Evolutionary conservation across 2,888 invertebrate species (phyloP).

Genomic region (Netelia melanura): DNA sequence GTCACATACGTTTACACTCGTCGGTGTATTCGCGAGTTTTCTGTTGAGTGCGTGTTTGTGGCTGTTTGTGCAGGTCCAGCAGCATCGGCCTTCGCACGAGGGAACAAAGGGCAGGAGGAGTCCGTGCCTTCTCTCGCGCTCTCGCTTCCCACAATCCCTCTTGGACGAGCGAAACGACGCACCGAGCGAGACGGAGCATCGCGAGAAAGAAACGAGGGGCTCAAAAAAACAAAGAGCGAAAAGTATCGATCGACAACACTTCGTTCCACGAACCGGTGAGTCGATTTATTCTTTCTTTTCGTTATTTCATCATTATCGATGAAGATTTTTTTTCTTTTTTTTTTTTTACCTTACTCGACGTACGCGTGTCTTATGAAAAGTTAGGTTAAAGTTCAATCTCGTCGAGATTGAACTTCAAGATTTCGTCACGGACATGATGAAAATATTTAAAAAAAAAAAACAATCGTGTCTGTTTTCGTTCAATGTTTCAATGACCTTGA

Average conservation of each 20-base stretch:
- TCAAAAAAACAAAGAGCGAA: slow-evolving; percentile 61
- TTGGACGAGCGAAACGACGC: slow-evolving; percentile 43
- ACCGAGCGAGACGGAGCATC: slow-evolving; percentile 49
- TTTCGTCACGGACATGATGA: too few species aligned
- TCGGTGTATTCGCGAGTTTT: slow-evolving; percentile 59
- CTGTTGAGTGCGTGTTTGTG: slow-evolving; percentile 59
- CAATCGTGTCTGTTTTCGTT: too few species aligned
- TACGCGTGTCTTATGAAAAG: too few species aligned
- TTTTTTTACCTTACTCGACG: too few species aligned
- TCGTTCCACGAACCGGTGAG: slow-evolving; percentile 74
- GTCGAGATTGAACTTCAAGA: too few species aligned
- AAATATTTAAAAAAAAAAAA: too few species aligned
- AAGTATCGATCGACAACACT: slow-evolving; percentile 77
- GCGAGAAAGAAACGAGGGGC: slow-evolving; percentile 66
- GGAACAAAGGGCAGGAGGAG: slow-evolving; percentile 71
- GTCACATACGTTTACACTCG: slow-evolving; percentile 42
- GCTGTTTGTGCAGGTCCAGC: slow-evolving; percentile 58
- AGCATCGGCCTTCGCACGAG: slow-evolving; percentile 69
- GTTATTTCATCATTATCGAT: not conserved
- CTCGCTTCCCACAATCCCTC: slow-evolving; percentile 11
- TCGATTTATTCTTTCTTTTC: slow-evolving; percentile 71
- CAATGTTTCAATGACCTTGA: too few species aligned
- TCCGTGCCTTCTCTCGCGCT: slow-evolving; percentile 21
- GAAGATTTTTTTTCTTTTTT: too few species aligned
- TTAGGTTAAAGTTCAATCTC: too few species aligned